These are phyloP conservation scores for Alethe diademata DNA, from an alignment of 2,113 vertebrate genomes.

Conservation along the genomic window DNA sequence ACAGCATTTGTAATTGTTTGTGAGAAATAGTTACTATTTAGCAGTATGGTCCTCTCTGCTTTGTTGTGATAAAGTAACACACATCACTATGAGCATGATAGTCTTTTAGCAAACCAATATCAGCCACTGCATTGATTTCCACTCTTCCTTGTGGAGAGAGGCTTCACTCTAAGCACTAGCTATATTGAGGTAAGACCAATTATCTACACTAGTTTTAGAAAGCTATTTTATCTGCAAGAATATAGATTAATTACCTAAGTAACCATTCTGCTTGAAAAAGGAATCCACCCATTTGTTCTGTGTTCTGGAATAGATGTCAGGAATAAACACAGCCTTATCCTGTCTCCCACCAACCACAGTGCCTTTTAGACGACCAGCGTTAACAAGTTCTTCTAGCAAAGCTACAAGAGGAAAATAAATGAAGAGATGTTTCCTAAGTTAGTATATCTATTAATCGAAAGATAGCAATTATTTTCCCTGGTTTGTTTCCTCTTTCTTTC, in stretches of 20 bases:
- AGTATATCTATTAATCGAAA: neutral
- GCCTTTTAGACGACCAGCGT: slow-evolving; percentile 86
- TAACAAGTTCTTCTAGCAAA: slow-evolving; percentile 92
- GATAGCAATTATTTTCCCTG: neutral
- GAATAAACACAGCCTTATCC: slow-evolving; percentile 92
- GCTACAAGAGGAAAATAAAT: slow-evolving; percentile 72
- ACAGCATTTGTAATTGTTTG: neutral
- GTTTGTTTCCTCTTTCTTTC: neutral
- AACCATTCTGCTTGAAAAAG: slow-evolving; percentile 95
- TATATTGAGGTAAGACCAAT: neutral
- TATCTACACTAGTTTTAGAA: neutral
- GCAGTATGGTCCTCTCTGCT: neutral
- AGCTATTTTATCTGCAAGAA: neutral
- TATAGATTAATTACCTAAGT: slow-evolving; percentile 83
- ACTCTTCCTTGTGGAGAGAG: neutral
- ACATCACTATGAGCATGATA: neutral
- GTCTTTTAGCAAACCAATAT: neutral
- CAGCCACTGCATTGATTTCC: neutral
- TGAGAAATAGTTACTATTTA: neutral
- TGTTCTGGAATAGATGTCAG: slow-evolving; percentile 92
- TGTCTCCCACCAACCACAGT: slow-evolving; percentile 90
- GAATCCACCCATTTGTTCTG: slow-evolving; percentile 96
- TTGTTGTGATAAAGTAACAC: neutral
- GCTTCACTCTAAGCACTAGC: neutral
- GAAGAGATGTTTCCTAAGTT: neutral